phyloP scores from a whole-genome alignment of 2,888 invertebrate genomes.

The Parnassius apollo region DNA sequence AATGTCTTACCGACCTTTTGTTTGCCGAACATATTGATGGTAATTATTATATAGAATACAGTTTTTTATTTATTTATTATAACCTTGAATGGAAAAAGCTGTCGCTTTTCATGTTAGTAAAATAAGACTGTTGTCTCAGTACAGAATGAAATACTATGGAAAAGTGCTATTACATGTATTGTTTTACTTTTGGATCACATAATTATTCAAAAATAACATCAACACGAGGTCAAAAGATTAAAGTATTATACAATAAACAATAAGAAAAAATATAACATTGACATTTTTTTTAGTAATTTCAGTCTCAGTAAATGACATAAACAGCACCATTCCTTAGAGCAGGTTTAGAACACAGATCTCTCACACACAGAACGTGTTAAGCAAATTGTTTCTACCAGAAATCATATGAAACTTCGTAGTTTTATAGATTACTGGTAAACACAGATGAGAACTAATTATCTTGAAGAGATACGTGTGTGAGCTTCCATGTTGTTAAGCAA shows the following conservation, averaged over 20 bases:
- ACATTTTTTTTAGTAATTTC: constrained; percentile 14
- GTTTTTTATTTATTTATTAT: neutral
- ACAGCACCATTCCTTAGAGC: constrained; percentile 17
- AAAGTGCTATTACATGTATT: constrained; percentile 2
- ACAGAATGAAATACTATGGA: constrained; percentile 7
- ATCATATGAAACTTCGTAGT: no score
- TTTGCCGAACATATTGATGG: constrained; percentile 6
- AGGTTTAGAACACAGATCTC: constrained; percentile 1
- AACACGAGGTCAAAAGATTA: constrained; percentile 11
- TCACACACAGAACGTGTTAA: no score
- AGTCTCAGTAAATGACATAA: constrained; percentile 14
- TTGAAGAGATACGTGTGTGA: no score
- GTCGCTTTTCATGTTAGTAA: constrained; percentile 1
- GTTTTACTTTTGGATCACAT: constrained; percentile 6
- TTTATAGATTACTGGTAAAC: no score
- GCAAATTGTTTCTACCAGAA: no score
- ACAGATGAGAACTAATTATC: no score
- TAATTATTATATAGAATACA: constrained; percentile 1
- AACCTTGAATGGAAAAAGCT: constrained; percentile 1
- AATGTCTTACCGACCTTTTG: constrained; percentile 26
- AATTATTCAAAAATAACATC: constrained; percentile 19
- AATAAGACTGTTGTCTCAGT: neutral
- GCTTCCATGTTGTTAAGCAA: no score
- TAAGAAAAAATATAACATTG: constrained; percentile 1
- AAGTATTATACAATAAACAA: neutral